Conservation (phyloP, 2,888 invertebrate species). For the Drosophila lutescens region DNA sequence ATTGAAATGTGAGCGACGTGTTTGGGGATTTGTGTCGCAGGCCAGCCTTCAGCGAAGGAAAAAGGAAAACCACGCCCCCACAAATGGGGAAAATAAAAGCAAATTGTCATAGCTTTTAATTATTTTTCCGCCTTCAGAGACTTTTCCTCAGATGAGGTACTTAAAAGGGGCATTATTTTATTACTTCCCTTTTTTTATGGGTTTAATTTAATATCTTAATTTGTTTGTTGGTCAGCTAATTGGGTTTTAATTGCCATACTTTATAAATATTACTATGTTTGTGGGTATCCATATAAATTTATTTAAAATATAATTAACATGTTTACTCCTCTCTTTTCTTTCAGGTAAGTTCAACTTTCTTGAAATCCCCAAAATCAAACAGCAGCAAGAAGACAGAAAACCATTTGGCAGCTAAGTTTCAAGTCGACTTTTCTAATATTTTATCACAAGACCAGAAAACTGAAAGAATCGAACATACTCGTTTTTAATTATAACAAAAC, state of each 20-base stretch:
- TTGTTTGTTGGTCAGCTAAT: slow-evolving; percentile 3
- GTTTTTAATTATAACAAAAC: slow-evolving; percentile 55
- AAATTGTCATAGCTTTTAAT: slow-evolving; percentile 76
- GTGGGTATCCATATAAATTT: not conserved
- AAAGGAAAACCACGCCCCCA: slow-evolving; percentile 1
- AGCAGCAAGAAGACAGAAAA: not conserved
- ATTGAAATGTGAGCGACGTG: slow-evolving; percentile 83
- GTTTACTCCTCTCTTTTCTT: slow-evolving; percentile 18
- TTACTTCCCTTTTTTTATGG: not conserved
- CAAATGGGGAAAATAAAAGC: slow-evolving; percentile 50
- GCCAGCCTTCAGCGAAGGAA: not conserved
- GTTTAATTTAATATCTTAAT: not conserved
- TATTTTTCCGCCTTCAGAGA: slow-evolving; percentile 52
- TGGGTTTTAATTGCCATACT: slow-evolving; percentile 5
- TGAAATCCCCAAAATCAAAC: not conserved
- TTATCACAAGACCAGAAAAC: not conserved
- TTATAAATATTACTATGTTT: not conserved
- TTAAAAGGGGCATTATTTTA: slow-evolving; percentile 8
- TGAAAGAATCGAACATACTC: not conserved
- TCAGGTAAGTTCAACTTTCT: slow-evolving; percentile 36
- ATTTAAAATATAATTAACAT: not conserved
- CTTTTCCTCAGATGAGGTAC: slow-evolving; percentile 13
- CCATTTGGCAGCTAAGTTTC: slow-evolving; percentile 35
- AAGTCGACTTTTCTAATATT: not conserved
- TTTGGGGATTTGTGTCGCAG: slow-evolving; percentile 67